Evolutionary conservation across 2,113 vertebrate genomes (phyloP).

Genomic region (Anarrhichthys ocellatus): DNA sequence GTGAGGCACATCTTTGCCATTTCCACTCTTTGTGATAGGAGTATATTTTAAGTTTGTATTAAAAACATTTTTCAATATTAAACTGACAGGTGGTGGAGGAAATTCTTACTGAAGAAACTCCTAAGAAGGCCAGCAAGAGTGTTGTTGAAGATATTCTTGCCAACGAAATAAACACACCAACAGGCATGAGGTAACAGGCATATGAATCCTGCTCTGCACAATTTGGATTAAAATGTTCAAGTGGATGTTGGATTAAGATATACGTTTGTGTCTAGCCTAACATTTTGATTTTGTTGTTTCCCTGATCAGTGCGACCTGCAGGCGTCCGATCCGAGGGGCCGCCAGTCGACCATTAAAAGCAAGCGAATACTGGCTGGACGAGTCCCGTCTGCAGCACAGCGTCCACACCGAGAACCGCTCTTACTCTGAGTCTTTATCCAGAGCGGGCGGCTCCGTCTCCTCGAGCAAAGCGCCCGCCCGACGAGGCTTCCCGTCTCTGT

Average conservation of each 20-base stretch:
- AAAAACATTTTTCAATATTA: not conserved
- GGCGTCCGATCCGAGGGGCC: slow-evolving; percentile 94
- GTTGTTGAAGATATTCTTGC: slow-evolving; percentile 96
- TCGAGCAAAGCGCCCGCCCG: slow-evolving; percentile 42
- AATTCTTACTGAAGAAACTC: slow-evolving; percentile 72
- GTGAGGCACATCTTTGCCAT: slow-evolving; percentile 69
- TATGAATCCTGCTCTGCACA: not conserved
- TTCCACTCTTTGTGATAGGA: not conserved
- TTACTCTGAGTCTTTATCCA: slow-evolving; percentile 62
- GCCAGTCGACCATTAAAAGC: slow-evolving; percentile 90
- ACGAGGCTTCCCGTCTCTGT: slow-evolving; percentile 82
- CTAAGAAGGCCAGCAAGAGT: slow-evolving; percentile 86
- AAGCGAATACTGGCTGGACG: slow-evolving; percentile 91
- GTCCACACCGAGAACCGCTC: slow-evolving; percentile 68
- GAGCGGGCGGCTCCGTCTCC: slow-evolving; percentile 1
- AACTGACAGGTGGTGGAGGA: slow-evolving; percentile 81
- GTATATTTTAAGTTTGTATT: not conserved
- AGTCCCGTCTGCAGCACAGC: slow-evolving; percentile 75
- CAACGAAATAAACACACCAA: slow-evolving; percentile 91
- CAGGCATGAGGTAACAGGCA: slow-evolving; percentile 91
- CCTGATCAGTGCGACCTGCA: slow-evolving; percentile 89
- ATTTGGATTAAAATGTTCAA: not conserved
- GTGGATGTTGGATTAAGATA: not conserved
- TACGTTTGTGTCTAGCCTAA: not conserved
- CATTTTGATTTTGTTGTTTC: not conserved